These are phyloP conservation scores for Hyposmocoma kahamanoa DNA, from an alignment of 1,140 invertebrate genomes.

Conservation along the genomic window DNA sequence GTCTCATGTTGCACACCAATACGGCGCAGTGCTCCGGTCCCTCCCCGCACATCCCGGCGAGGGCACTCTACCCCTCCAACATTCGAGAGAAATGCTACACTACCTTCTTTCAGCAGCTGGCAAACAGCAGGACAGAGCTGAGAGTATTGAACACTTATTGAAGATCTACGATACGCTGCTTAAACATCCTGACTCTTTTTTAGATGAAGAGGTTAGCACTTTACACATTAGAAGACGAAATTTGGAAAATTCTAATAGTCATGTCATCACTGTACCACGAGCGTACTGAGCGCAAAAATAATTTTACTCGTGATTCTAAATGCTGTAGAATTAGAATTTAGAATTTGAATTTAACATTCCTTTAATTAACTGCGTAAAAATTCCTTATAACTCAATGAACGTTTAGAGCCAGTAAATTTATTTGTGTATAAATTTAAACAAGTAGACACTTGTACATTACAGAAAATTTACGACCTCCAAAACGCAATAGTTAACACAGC, in stretches of 20 bases:
- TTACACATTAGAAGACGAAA: too few species aligned
- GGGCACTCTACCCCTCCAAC: constrained; percentile 52
- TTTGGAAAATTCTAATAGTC: too few species aligned
- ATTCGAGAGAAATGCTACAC: constrained; percentile 41
- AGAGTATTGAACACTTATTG: constrained; percentile 41
- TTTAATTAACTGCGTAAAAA: too few species aligned
- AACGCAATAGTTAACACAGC: constrained; percentile 48
- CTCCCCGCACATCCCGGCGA: constrained; percentile 75
- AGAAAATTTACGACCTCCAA: constrained; percentile 68
- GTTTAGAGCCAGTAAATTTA: not conserved
- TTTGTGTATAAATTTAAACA: not conserved
- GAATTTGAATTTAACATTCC: too few species aligned
- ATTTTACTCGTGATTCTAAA: too few species aligned
- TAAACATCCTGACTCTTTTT: constrained; percentile 55
- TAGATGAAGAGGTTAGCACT: constrained; percentile 54
- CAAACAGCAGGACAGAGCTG: constrained; percentile 29
- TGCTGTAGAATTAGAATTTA: too few species aligned
- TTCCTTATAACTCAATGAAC: too few species aligned
- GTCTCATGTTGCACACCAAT: constrained; percentile 54
- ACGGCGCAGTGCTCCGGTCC: constrained; percentile 69
- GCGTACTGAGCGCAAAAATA: too few species aligned
- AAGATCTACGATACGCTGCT: constrained; percentile 56
- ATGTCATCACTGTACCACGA: too few species aligned
- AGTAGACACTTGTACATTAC: constrained; percentile 19
- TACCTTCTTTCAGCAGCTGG: constrained; percentile 52